Percentiles rank a stretch among this genome's conserved stretches.
These are phyloP conservation scores for Trichonephila inaurata DNA, from an alignment of 1,140 invertebrate genomes.

Conservation along the genomic window DNA sequence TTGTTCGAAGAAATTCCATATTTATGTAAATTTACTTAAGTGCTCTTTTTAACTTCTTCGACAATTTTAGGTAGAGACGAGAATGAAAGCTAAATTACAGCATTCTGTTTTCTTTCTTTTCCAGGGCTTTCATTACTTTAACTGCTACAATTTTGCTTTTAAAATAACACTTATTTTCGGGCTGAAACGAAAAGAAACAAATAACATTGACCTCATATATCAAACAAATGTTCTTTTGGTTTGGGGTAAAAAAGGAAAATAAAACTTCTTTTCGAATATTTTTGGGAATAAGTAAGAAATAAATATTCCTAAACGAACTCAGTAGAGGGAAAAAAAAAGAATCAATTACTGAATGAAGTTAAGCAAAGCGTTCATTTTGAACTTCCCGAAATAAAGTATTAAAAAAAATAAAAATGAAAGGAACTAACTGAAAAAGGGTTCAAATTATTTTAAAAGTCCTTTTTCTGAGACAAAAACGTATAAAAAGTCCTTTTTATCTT, in stretches of 20 bases:
- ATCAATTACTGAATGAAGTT: slow-evolving; percentile 22
- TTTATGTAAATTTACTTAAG: neutral
- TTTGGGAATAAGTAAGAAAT: slow-evolving; percentile 41
- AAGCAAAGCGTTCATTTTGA: slow-evolving; percentile 38
- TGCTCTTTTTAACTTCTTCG: neutral
- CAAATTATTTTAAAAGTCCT: slow-evolving; percentile 61
- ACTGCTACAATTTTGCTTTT: neutral
- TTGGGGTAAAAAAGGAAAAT: neutral
- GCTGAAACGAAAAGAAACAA: neutral
- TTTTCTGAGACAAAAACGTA: slow-evolving; percentile 27
- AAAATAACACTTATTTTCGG: neutral
- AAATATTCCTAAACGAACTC: slow-evolving; percentile 49
- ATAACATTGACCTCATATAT: slow-evolving; percentile 37
- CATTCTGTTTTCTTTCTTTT: neutral
- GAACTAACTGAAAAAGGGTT: slow-evolving; percentile 29
- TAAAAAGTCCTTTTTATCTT: slow-evolving; percentile 47
- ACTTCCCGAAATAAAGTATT: neutral
- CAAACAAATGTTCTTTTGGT: slow-evolving; percentile 48
- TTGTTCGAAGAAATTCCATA: too few species aligned
- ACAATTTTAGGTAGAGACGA: neutral
- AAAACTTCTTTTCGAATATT: neutral
- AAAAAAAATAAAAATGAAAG: neutral
- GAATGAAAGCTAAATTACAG: neutral
- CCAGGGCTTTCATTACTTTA: neutral
- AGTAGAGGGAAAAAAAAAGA: neutral